A percentile compares a stretch with the other conserved stretches of the same genome.
Conservation (phyloP, 2,797 vertebrate species). For the Syncerus caffer region DNA sequence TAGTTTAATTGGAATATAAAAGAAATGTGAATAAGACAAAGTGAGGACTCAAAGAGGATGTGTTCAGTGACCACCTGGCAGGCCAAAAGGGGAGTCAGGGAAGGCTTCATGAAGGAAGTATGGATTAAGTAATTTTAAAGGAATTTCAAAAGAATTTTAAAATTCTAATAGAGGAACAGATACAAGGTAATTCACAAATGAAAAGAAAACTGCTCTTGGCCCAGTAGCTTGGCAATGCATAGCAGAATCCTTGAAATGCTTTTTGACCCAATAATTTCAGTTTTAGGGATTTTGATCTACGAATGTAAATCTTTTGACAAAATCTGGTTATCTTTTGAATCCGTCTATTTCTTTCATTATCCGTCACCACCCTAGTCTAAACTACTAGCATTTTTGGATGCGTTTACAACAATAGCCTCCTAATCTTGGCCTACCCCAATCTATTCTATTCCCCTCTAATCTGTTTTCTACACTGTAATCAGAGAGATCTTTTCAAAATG, state of each 20-base stretch:
- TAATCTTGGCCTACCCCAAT: slow-evolving; percentile 59
- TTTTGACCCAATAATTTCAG: slow-evolving; percentile 42
- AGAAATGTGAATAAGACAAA: slow-evolving; percentile 4
- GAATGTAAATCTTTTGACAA: slow-evolving; percentile 47
- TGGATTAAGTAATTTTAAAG: slow-evolving; percentile 49
- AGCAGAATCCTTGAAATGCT: slow-evolving; percentile 24
- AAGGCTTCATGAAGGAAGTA: slow-evolving; percentile 63
- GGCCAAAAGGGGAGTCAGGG: slow-evolving; percentile 22
- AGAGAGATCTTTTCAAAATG: slow-evolving; percentile 55
- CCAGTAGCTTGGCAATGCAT: slow-evolving; percentile 39
- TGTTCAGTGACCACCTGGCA: neutral
- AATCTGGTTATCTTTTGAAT: slow-evolving; percentile 59
- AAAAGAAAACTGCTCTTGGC: neutral
- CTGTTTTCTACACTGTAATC: slow-evolving; percentile 55
- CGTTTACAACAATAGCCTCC: slow-evolving; percentile 7
- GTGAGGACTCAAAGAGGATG: neutral
- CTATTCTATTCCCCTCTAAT: slow-evolving; percentile 40
- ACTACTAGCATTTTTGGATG: slow-evolving; percentile 43
- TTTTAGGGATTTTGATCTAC: slow-evolving; percentile 47
- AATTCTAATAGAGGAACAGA: slow-evolving; percentile 54
- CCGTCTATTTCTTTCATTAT: slow-evolving; percentile 56
- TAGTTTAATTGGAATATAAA: neutral
- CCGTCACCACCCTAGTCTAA: slow-evolving; percentile 38
- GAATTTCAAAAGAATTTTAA: slow-evolving; percentile 6
- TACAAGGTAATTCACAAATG: slow-evolving; percentile 30